phyloP scores from a whole-genome alignment of 2,113 vertebrate genomes.

The Hystrix brachyura region DNA sequence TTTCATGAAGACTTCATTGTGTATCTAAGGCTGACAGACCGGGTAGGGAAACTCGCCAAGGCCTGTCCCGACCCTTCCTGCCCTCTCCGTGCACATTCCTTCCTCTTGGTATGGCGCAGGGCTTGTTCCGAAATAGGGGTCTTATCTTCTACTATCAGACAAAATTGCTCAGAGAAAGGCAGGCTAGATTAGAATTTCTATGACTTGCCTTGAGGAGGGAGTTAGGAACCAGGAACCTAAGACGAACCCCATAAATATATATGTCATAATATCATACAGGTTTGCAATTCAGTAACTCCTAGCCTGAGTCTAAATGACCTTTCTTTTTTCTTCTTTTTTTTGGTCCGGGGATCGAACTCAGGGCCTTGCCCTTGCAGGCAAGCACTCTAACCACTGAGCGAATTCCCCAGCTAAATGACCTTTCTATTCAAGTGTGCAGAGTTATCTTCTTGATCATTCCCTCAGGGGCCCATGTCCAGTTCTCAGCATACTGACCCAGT shows the following conservation, averaged over 20 bases:
- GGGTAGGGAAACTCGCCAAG: background rate
- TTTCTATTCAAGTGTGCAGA: slow-evolving; percentile 12
- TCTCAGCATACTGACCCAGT: background rate
- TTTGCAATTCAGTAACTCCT: background rate
- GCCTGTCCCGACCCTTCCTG: background rate
- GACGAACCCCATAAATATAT: background rate
- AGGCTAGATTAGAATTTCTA: background rate
- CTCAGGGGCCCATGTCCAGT: background rate
- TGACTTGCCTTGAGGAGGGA: background rate
- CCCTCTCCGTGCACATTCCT: background rate
- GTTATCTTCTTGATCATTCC: slow-evolving; percentile 8
- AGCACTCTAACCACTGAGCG: too few relatives aligned
- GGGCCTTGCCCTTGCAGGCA: too few relatives aligned
- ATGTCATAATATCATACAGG: background rate
- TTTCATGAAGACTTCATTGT: background rate
- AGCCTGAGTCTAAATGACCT: background rate
- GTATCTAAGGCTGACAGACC: background rate
- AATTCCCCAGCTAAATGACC: background rate
- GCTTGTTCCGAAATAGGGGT: background rate
- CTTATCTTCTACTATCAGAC: background rate
- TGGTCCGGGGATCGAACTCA: too few relatives aligned
- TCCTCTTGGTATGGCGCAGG: background rate
- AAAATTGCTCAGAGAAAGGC: background rate
- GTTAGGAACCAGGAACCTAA: background rate
- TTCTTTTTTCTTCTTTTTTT: background rate